Percentiles rank a stretch among this genome's conserved stretches.
Evolutionary conservation across 2,888 invertebrate species (phyloP).

Genomic region (Patella pellucida): DNA sequence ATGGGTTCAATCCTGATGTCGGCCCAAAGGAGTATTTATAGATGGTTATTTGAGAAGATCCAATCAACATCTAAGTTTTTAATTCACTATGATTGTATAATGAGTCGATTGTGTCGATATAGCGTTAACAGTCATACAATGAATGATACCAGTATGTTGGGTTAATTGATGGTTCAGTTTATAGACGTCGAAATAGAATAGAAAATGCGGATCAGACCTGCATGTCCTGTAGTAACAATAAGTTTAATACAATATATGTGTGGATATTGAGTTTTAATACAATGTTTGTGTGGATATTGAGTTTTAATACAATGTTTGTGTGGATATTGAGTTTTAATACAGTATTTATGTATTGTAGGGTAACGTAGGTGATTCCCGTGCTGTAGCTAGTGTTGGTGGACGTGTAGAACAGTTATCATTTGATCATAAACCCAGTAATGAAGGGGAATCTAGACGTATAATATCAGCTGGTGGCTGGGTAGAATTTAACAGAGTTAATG

Average conservation of each 20-base stretch:
- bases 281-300: not conserved
- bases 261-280: not conserved
- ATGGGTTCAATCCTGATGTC: too few relatives aligned
- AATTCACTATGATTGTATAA: too few relatives aligned
- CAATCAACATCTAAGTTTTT: too few relatives aligned
- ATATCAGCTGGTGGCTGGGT: constrained; percentile 96
- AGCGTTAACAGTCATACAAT: too few relatives aligned
- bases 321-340: not conserved
- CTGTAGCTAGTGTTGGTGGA: constrained; percentile 90
- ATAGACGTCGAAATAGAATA: too few relatives aligned
- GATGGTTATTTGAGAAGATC: too few relatives aligned
- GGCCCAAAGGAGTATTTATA: too few relatives aligned
- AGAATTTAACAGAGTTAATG: constrained; percentile 97
- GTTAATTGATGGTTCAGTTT: too few relatives aligned
- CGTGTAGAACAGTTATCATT: constrained; percentile 82
- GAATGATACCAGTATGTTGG: too few relatives aligned
- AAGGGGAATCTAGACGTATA: constrained; percentile 88
- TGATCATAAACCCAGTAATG: constrained; percentile 97
- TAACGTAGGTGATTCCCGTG: constrained; percentile 97
- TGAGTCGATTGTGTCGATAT: too few relatives aligned
- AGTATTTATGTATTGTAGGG: constrained; percentile 73
- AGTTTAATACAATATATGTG: not conserved
- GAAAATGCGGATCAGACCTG: too few relatives aligned
- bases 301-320: not conserved
- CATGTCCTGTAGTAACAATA: too few relatives aligned